Conservation (phyloP, 2,888 invertebrate genomes). For the Nezara viridula region DNA sequence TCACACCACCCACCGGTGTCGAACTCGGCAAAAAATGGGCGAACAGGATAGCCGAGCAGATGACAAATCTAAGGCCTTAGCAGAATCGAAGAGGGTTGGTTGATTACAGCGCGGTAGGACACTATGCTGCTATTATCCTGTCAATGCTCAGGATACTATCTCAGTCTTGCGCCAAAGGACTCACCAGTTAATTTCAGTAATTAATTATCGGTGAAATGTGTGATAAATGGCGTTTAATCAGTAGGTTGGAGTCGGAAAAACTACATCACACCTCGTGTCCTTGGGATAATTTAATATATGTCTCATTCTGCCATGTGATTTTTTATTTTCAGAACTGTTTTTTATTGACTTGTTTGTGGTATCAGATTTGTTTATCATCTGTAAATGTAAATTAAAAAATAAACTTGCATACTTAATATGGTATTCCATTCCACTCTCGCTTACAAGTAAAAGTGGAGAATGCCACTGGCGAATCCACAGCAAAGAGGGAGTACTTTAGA, state of each 20-base stretch:
- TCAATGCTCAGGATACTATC: not conserved
- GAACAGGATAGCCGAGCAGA: not conserved
- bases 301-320: not conserved
- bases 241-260: not conserved
- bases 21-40: not conserved
- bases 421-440: no score
- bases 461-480: no score
- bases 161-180: not conserved
- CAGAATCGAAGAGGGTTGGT: not conserved
- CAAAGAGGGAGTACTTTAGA: no score
- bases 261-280: not conserved
- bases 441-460: no score
- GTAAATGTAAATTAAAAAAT: no score
- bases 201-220: conserved; percentile 34
- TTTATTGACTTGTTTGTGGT: not conserved
- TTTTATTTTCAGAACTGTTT: not conserved
- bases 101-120: not conserved
- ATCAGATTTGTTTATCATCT: no score
- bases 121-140: conserved; percentile 8
- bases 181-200: conserved; percentile 10
- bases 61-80: conserved; percentile 9
- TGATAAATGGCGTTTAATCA: conserved; percentile 30
- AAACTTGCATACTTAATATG: no score
- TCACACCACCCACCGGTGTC: conserved; percentile 9
- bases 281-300: not conserved